Conservation (phyloP, 2,888 invertebrate species). For the Ctena decussata region DNA sequence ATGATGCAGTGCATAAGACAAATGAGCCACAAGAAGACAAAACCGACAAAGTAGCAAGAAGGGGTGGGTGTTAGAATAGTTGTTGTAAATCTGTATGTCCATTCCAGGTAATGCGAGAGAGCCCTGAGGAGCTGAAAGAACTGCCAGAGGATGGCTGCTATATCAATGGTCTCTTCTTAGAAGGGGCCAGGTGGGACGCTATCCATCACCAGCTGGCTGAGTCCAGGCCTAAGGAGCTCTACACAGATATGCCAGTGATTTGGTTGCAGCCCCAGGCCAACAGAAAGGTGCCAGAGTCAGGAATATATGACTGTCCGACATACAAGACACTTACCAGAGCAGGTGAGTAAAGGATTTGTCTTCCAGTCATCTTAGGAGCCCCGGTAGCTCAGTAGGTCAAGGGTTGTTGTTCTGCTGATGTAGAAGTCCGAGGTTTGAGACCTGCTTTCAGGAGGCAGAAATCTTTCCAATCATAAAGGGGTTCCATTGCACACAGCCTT, state of each 20-base stretch:
- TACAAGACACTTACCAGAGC: constrained; percentile 90
- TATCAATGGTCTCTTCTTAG: constrained; percentile 86
- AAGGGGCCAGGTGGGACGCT: constrained; percentile 86
- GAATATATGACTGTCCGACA: constrained; percentile 90
- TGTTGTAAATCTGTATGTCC: no score
- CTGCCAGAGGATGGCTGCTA: constrained; percentile 87
- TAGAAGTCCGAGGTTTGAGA: no score
- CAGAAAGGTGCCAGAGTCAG: constrained; percentile 88
- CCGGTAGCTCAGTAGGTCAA: no score
- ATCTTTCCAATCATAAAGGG: no score
- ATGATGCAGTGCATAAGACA: no score
- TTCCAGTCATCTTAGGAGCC: no score
- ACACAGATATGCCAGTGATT: constrained; percentile 91
- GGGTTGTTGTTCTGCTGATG: no score
- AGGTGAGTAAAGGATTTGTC: constrained; percentile 76
- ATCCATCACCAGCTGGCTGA: constrained; percentile 79
- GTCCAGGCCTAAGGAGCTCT: constrained; percentile 86
- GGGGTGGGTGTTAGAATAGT: no score
- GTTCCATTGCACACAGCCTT: no score
- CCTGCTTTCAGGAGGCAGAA: no score
- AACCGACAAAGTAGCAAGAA: no score
- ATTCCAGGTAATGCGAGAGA: constrained; percentile 79
- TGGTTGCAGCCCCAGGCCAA: constrained; percentile 91
- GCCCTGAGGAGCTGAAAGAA: constrained; percentile 76
- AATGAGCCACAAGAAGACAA: no score